Evolutionary conservation across 2,113 vertebrate species (phyloP), one percentile per base, ranked within the genome.

Genomic region (Paraplagusia blochii): DNA sequence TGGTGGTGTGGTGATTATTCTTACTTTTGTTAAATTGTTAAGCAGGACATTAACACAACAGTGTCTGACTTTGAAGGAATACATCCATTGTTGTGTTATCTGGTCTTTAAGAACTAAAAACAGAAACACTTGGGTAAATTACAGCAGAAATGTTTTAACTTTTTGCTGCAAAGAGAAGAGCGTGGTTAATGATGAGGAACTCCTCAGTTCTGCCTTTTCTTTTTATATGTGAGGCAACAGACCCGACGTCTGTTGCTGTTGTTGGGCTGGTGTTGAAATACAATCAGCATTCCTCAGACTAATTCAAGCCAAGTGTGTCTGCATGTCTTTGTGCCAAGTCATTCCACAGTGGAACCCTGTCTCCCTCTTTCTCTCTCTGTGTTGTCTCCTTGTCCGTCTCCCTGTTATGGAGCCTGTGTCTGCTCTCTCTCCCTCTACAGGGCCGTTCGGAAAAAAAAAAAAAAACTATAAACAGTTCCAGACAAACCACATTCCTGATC

Each of bases 401-500:
- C 42, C 36, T 0, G 16, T 61, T 46, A 35, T 33, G 34, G 49
- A 52, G 56, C 40, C 66, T 1, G 13, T 2, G 13, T 63, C 48
- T 13, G 1, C 56, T 40, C 56, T 40, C 45, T 43, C 60, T 38
- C 46, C 18, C 17, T 17, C 38, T 42, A 22, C 39, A 66, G 78
- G 78, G 64, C 54, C 18, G 63, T 68, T 55, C 55, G 84, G 71
- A 89, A 85, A 77, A 80, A 87, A 74, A 77, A 83, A 87, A 89
- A 89, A 86, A 82, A 82, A 70, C 50, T 29, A 13, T 66, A 66
- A 74, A 73, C 77, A 29, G 71, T 62, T 78, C 73, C 74, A 82
- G 83, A 74, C 71, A 22, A 44, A 74, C 72, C 43, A 19, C 85
- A 89, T 89, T 87, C 82, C 88, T 72, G 78, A 89, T 88, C 72